These are phyloP conservation scores for Papilio demoleus DNA, from an alignment of 2,888 invertebrate genomes.

Conservation along the genomic window DNA sequence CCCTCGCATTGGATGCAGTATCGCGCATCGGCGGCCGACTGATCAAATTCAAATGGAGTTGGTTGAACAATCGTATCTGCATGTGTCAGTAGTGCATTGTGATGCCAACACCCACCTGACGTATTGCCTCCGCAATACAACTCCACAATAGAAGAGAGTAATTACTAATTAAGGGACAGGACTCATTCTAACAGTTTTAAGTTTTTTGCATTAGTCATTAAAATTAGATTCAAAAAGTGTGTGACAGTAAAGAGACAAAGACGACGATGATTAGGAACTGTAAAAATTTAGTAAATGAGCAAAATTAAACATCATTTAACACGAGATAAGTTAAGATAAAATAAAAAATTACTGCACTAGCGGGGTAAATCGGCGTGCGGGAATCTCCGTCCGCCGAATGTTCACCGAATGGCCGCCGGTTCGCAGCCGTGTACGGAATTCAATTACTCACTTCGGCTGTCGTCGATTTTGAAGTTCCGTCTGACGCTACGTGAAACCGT, in stretches of 20 bases:
- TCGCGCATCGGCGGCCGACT: conserved; percentile 75
- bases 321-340: conserved; percentile 56
- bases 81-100: conserved; percentile 74
- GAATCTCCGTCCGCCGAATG: conserved; percentile 59
- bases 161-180: conserved; percentile 23
- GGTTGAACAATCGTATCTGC: conserved; percentile 79
- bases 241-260: background rate
- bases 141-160: conserved; percentile 31
- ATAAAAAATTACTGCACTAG: conserved; percentile 75
- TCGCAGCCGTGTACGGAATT: conserved; percentile 59
- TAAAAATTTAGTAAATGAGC: background rate
- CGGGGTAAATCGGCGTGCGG: conserved; percentile 75
- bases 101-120: conserved; percentile 53
- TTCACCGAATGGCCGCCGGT: conserved; percentile 44
- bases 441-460: conserved; percentile 68
- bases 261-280: background rate
- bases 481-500: conserved; percentile 39
- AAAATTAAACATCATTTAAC: conserved; percentile 12
- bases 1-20: conserved; percentile 67
- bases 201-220: background rate
- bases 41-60: conserved; percentile 81
- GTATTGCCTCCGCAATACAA: conserved; percentile 52
- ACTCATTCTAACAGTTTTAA: too few species aligned
- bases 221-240: background rate
- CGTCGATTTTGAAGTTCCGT: conserved; percentile 58